These are phyloP conservation scores for Botia almorhae DNA, from an alignment of 2,797 vertebrate genomes.

Conservation along the genomic window DNA sequence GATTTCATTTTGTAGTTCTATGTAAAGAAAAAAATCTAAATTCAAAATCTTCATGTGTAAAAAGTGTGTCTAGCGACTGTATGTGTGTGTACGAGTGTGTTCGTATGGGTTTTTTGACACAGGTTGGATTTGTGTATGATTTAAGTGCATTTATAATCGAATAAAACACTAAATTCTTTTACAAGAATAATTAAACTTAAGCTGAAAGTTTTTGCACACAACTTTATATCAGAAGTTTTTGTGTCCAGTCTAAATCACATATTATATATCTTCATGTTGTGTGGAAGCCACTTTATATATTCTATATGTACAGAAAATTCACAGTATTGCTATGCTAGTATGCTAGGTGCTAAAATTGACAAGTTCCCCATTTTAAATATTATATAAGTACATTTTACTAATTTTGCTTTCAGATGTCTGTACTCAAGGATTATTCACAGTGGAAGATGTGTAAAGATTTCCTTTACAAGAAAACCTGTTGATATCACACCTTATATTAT, in stretches of 20 bases:
- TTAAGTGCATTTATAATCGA: conserved; percentile 66
- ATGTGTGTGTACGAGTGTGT: conserved; percentile 6
- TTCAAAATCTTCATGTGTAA: conserved; percentile 57
- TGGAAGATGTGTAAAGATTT: too few relatives aligned
- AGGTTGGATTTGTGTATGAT: conserved; percentile 67
- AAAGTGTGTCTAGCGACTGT: conserved; percentile 5
- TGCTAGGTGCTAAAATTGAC: too few relatives aligned
- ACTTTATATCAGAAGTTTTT: not conserved
- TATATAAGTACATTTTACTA: too few relatives aligned
- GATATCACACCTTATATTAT: too few relatives aligned
- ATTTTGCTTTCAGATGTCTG: too few relatives aligned
- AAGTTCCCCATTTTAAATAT: too few relatives aligned
- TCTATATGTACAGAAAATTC: not conserved
- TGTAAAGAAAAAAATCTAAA: conserved; percentile 46
- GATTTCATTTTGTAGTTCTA: conserved; percentile 61
- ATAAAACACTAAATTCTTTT: conserved; percentile 68
- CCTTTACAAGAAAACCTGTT: too few relatives aligned
- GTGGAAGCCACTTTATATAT: not conserved
- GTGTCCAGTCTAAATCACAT: conserved; percentile 15
- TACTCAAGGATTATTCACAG: too few relatives aligned
- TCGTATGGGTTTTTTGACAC: conserved; percentile 45
- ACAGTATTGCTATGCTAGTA: too few relatives aligned
- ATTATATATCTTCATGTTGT: not conserved
- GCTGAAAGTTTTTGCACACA: not conserved
- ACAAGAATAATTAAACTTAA: conserved; percentile 73